Evolutionary conservation across 1,140 invertebrate species (phyloP).

Genomic region (Limonius californicus): DNA sequence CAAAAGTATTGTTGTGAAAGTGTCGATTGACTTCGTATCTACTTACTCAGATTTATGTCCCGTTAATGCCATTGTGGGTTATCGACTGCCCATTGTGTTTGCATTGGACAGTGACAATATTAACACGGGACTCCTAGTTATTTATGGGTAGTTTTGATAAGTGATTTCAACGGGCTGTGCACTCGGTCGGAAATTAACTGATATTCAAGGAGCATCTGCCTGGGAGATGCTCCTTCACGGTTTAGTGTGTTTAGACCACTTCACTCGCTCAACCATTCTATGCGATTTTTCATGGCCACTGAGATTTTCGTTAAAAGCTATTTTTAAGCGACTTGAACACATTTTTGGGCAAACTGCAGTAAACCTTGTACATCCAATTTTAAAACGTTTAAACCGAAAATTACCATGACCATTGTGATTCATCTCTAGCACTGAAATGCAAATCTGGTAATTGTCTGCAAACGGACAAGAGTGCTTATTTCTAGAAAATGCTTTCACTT

Average conservation of each 20-base stretch:
- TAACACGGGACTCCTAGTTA: slow-evolving; percentile 32
- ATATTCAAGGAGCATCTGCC: slow-evolving; percentile 30
- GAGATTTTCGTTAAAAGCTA: not conserved
- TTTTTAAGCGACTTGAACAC: too few species aligned
- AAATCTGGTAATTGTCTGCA: too few species aligned
- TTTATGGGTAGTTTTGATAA: slow-evolving; percentile 36
- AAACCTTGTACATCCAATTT: too few species aligned
- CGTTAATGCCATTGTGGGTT: slow-evolving; percentile 39
- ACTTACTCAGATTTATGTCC: slow-evolving; percentile 40
- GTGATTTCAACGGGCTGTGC: slow-evolving; percentile 33
- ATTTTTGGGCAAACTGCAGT: too few species aligned
- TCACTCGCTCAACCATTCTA: not conserved
- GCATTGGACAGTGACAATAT: slow-evolving; percentile 40
- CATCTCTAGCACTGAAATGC: too few species aligned
- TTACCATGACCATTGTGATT: too few species aligned
- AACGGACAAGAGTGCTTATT: too few species aligned
- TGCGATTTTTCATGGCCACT: not conserved
- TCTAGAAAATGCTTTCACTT: too few species aligned
- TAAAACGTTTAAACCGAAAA: too few species aligned
- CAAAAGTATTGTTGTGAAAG: slow-evolving; percentile 25
- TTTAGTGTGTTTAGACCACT: slow-evolving; percentile 14
- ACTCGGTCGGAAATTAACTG: slow-evolving; percentile 30
- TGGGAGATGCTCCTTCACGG: slow-evolving; percentile 17
- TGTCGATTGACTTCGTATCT: slow-evolving; percentile 35
- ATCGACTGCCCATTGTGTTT: slow-evolving; percentile 39